Evolutionary conservation across 2,888 invertebrate species (phyloP).

Genomic region (Gerris lacustris): DNA sequence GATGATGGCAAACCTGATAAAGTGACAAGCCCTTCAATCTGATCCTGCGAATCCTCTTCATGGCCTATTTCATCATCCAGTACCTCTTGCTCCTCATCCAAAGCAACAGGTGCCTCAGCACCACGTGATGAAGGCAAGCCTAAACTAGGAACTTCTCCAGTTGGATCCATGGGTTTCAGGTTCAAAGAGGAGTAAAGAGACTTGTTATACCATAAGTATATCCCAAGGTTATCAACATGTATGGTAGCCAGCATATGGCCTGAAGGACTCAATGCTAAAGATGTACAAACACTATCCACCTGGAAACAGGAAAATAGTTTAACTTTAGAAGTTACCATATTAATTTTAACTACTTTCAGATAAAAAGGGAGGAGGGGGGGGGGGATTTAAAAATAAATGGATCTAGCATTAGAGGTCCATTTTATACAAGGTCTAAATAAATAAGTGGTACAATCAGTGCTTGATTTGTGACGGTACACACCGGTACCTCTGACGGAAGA

Average conservation of each 20-base stretch:
- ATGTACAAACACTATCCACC: slow-evolving; percentile 69
- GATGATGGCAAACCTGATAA: slow-evolving; percentile 73
- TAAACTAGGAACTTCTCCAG: slow-evolving; percentile 37
- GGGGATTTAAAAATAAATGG: neutral
- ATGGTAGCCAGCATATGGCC: slow-evolving; percentile 82
- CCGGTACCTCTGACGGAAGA: no score
- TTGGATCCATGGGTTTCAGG: slow-evolving; percentile 51
- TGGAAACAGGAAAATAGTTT: slow-evolving; percentile 33
- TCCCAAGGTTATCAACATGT: slow-evolving; percentile 75
- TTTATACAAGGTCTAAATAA: no score
- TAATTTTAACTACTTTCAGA: no score
- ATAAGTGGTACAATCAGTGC: no score
- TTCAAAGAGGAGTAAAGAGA: slow-evolving; percentile 70
- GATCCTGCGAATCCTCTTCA: slow-evolving; percentile 49
- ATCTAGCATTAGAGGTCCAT: neutral
- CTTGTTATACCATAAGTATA: slow-evolving; percentile 89
- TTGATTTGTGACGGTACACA: no score
- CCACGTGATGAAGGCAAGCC: slow-evolving; percentile 45
- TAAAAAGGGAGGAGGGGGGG: neutral
- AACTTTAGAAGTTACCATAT: no score
- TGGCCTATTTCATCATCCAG: slow-evolving; percentile 25
- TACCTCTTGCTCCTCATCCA: slow-evolving; percentile 35
- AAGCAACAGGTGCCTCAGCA: slow-evolving; percentile 30
- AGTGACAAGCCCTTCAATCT: slow-evolving; percentile 67
- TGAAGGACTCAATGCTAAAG: slow-evolving; percentile 77